Base-by-base conservation (phyloP, 2,888 invertebrate species). In the Xiphydria camelus region DNA sequence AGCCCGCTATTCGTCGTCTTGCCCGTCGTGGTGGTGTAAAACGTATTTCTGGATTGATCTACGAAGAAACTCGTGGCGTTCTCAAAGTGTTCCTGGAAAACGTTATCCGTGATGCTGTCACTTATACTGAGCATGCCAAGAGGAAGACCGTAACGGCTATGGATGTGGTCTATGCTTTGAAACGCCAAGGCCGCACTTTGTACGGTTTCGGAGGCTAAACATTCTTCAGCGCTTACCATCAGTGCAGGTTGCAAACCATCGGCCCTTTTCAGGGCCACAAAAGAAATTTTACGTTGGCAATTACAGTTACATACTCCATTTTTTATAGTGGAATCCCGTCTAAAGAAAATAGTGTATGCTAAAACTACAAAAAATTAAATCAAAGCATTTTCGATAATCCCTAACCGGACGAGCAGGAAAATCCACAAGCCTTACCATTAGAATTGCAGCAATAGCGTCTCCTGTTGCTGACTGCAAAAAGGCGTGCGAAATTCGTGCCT, bases 21-120 rank as follows among this genome's bases (percentile, higher is more conserved):
- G 41, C 41, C 9, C 35, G 41, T 10, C 31, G 41, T 21, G 39
- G 39, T 39, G 39, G 39, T 31, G 39, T 39, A 17, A 39, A 39
- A 12, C 29, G 18, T 32, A 40, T 26, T 29, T 40, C 23, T 9
- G 88, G 88, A 0, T 73, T 89, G 37, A 88, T 90, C 50, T 89
- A 89, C 71, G 89, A 91, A 71, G 89, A 89, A 72, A 89, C 88
- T 9, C 81, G 89, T 29, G 88, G 88, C 25, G 88, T 89, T 0
- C 69, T 90, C 18, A 89, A 90, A 61, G 81, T 82, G 4, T 84
- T 83, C 64, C 75, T 84, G 29, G 82, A 84, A 70, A 83, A 82
- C 62, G 64, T 83, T 1, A 82, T 83, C 60, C 77, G 82, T 48
- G 82, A 83, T 62, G 82, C 83, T 39, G 82, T 83, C 51, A 82